Base-by-base conservation (phyloP, 35 echinoderm and acorn worm species). In the Apostichopus japonicus region DNA sequence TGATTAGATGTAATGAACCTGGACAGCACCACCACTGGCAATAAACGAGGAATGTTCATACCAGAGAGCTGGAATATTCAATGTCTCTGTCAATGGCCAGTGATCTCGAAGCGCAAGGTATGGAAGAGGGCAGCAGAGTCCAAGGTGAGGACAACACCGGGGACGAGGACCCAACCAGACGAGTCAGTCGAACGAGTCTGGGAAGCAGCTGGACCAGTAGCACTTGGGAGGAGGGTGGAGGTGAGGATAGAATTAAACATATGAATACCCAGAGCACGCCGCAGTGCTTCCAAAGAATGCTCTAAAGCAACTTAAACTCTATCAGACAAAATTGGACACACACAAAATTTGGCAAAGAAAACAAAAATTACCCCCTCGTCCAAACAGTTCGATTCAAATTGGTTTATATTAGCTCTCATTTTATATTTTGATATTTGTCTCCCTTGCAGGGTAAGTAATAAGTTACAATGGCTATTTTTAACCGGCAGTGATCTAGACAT, bases 1-100 rank as follows among this genome's bases (percentile, higher is more conserved):
- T 24, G 90, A 52, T n/a, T 15, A 97, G 96, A 97, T 90, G 94
- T 97, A 55, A 90, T 97, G 15, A 90, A 94, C 56, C 86, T 97
- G n/a, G 96, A 97, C n/a, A 88, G 89, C 57, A 97, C 93, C 0
- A 97, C 96, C n/a, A 93, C 96, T 25, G 96, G 96, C 67, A 93
- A 94, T 76, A 92, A 95, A 19, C 65, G 96, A 70, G 96, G 75
- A 93, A 97, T 80, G 90, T 91, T 4, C 82, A 95, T 1, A 97
- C 96, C 3, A 70, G 92, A 17, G 78, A 93, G 15, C 87, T 94
- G 14, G 91, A 94, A 19, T 80, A 95, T 22, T 90, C 95, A 4
- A 84, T 91, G 24, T 91, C 96, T n/a, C n/a, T 81, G 53, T 88
- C 86, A 5, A 55, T 93, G 16, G 86, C 86, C 15, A 82, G 80